Evolutionary conservation across 2,797 vertebrate genomes (phyloP).

Genomic region (Mormyrus hasselquistii): DNA sequence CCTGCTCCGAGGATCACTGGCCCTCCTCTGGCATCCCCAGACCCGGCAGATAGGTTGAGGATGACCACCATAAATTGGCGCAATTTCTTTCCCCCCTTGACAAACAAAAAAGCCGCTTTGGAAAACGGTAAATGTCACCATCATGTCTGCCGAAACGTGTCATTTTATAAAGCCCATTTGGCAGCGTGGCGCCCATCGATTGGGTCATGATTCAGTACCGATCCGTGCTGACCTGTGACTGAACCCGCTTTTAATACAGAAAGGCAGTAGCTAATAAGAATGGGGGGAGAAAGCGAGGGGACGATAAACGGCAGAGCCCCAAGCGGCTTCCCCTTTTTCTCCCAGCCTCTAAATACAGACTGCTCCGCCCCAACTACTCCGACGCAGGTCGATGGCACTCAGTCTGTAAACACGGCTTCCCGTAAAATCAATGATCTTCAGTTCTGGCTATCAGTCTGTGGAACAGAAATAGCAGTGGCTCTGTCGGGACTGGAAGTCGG

Average conservation of each 20-base stretch:
- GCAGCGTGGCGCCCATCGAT: not conserved
- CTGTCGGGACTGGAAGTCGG: slow-evolving; percentile 59
- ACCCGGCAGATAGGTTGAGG: not conserved
- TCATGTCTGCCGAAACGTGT: not conserved
- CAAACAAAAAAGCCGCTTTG: not conserved
- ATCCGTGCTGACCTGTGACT: not conserved
- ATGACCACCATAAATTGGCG: not conserved
- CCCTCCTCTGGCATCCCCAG: not conserved
- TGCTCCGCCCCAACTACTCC: slow-evolving; percentile 76
- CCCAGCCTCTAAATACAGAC: slow-evolving; percentile 75
- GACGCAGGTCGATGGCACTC: slow-evolving; percentile 99
- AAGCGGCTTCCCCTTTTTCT: slow-evolving; percentile 44
- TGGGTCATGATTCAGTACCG: not conserved
- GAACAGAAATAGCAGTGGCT: slow-evolving; percentile 73
- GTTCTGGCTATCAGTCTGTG: slow-evolving; percentile 82
- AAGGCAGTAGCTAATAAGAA: not conserved
- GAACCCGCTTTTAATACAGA: not conserved
- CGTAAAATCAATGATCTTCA: slow-evolving; percentile 99
- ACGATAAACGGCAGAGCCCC: not conserved
- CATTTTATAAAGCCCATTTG: slow-evolving; percentile 1
- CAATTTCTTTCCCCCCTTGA: not conserved
- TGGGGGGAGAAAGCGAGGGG: not conserved
- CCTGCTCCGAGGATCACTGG: not conserved
- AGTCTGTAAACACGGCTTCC: slow-evolving; percentile 99
- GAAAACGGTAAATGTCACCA: not conserved